A percentile compares a stretch with the other conserved stretches of the same genome.
Conservation (phyloP, 2,113 vertebrate genomes). For the Setophaga kirtlandii region DNA sequence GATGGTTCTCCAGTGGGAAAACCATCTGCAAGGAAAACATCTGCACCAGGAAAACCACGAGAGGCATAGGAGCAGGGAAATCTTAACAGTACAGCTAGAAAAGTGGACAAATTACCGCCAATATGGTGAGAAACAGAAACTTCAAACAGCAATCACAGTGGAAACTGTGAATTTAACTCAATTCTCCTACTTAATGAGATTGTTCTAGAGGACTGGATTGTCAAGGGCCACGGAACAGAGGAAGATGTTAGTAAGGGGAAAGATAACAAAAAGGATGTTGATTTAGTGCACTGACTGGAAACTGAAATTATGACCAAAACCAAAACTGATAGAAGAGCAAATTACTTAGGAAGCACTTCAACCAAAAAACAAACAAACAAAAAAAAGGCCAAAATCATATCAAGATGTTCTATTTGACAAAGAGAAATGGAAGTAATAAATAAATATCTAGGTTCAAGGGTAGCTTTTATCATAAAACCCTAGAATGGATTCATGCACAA, state of each 20-base stretch:
- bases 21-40: background rate
- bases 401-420: background rate
- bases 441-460: background rate
- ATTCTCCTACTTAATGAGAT: background rate
- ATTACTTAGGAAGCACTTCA: background rate
- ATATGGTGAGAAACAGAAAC: background rate
- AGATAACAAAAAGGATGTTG: background rate
- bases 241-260: background rate
- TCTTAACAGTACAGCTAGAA: background rate
- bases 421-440: background rate
- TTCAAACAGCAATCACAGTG: background rate
- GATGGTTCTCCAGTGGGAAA: background rate
- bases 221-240: background rate
- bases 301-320: background rate
- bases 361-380: background rate
- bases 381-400: background rate
- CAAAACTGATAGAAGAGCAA: background rate
- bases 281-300: background rate
- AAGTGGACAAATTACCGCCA: background rate
- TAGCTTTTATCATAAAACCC: background rate
- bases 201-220: background rate
- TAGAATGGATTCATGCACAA: background rate
- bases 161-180: background rate
- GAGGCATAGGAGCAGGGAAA: background rate
- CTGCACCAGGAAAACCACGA: background rate